Base-by-base conservation (phyloP, 2,888 invertebrate species). In the Acanthosoma haemorrhoidale region DNA sequence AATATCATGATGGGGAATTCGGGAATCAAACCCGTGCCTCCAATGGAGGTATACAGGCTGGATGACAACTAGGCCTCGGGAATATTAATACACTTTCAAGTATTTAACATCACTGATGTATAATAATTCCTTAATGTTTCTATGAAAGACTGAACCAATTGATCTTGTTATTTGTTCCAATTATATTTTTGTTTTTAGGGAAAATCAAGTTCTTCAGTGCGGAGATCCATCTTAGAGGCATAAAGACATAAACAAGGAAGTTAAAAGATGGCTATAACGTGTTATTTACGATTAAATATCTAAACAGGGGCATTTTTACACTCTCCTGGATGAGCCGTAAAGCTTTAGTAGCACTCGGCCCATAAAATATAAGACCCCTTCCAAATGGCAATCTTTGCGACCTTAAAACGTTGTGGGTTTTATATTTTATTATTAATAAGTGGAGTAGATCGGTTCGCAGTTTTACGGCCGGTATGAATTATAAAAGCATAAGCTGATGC, bases 381-480 rank as follows among this genome's bases (percentile, higher is more conserved):
- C n/a, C n/a, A n/a, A 51, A 51, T 16, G 51, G 51, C 51, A 51
- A 51, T 51, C 51, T 51, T 51, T 51, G n/a, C n/a, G 51, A 51
- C 51, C 25, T 51, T 51, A 51, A 43, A 51, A 51, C 29, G 43
- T 43, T 43, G 51, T 51, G 51, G 51, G 51, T 51, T 51, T 51
- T n/a, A n/a, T n/a, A n/a, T n/a, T n/a, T n/a, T 51, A 51, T 51
- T 25, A 51, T 51, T 51, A 25, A 51, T 51, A 51, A 25, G 25
- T 5, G 18, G 6, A 25, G 21, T 51, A 25, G 51, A 51, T 51
- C 51, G 25, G 5, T n/a, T n/a, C n/a, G n/a, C 25, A 13, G 25
- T 25, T 51, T 51, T 51, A 51, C 29, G 25, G n/a, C 8, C 51
- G 9, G 25, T n/a, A 6, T 51, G 25, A n/a, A 51, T 25, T 51